Conservation (phyloP, 2,888 invertebrate genomes). For the Drosophila eohydei region DNA sequence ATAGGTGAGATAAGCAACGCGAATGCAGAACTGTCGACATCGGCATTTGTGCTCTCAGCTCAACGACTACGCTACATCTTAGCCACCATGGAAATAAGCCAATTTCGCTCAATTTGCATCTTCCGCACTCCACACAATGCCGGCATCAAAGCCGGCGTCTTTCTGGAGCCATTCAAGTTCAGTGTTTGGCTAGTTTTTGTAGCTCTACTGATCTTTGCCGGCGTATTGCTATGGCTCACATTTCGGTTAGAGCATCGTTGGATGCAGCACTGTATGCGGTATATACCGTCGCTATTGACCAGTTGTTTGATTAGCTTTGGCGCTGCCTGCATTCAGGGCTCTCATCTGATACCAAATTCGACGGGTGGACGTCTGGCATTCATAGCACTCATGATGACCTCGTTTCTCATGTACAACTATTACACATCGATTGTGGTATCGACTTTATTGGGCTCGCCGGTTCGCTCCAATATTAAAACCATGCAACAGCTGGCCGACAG, state of each 20-base stretch:
- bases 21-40: slow-evolving; percentile 66
- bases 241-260: slow-evolving; percentile 76
- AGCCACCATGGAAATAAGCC: slow-evolving; percentile 53
- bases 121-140: slow-evolving; percentile 87
- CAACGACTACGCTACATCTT: slow-evolving; percentile 58
- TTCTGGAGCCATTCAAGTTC: slow-evolving; percentile 86
- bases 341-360: slow-evolving; percentile 84
- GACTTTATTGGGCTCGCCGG: slow-evolving; percentile 87
- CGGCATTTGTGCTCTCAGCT: slow-evolving; percentile 56
- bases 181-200: slow-evolving; percentile 87
- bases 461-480: slow-evolving; percentile 86
- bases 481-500: slow-evolving; percentile 86
- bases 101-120: slow-evolving; percentile 85
- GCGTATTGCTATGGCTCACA: slow-evolving; percentile 81
- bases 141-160: slow-evolving; percentile 87
- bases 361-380: slow-evolving; percentile 84
- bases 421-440: slow-evolving; percentile 89
- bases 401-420: slow-evolving; percentile 87
- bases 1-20: slow-evolving; percentile 74
- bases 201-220: slow-evolving; percentile 80
- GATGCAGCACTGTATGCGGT: slow-evolving; percentile 52
- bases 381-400: slow-evolving; percentile 75
- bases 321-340: slow-evolving; percentile 86
- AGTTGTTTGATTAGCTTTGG: slow-evolving; percentile 85
- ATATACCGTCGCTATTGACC: slow-evolving; percentile 78